Evolutionary conservation across 2,888 invertebrate genomes (phyloP).

Genomic region (Leptothorax acervorum): DNA sequence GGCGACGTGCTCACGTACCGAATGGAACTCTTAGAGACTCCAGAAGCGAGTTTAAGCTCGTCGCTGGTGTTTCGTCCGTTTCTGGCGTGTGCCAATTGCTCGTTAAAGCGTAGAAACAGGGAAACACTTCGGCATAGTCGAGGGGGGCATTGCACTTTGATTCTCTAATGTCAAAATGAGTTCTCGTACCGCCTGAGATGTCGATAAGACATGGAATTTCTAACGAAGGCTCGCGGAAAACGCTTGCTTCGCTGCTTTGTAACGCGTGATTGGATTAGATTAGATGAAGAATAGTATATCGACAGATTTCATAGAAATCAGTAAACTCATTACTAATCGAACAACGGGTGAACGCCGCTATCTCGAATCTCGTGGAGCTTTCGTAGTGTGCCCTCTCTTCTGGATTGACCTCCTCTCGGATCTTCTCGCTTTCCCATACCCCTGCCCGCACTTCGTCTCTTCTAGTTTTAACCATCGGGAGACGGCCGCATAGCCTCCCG

Average conservation of each 20-base stretch:
- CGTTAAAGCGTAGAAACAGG: conserved; percentile 77
- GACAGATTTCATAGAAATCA: not conserved
- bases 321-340: conserved; percentile 10
- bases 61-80: conserved; percentile 75
- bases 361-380: conserved; percentile 57
- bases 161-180: conserved; percentile 59
- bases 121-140: conserved; percentile 65
- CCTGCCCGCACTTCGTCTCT: conserved; percentile 62
- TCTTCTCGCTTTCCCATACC: conserved; percentile 55
- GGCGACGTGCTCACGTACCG: conserved; percentile 83
- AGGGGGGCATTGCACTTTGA: conserved; percentile 52
- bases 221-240: not conserved
- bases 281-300: conserved; percentile 8
- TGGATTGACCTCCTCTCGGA: conserved; percentile 53
- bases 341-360: conserved; percentile 47
- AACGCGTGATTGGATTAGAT: not conserved
- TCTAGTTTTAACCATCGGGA: conserved; percentile 80
- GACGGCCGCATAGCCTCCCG: conserved; percentile 77
- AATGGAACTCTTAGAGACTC: conserved; percentile 84
- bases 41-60: conserved; percentile 69
- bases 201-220: conserved; percentile 12
- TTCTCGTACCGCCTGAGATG: conserved; percentile 30
- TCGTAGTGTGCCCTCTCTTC: conserved; percentile 12
- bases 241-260: not conserved
- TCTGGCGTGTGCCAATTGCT: conserved; percentile 78